A percentile compares a stretch with the other conserved stretches of the same genome.
Evolutionary conservation across 2,888 invertebrate species (phyloP).

Genomic region (Cotesia congregata): DNA sequence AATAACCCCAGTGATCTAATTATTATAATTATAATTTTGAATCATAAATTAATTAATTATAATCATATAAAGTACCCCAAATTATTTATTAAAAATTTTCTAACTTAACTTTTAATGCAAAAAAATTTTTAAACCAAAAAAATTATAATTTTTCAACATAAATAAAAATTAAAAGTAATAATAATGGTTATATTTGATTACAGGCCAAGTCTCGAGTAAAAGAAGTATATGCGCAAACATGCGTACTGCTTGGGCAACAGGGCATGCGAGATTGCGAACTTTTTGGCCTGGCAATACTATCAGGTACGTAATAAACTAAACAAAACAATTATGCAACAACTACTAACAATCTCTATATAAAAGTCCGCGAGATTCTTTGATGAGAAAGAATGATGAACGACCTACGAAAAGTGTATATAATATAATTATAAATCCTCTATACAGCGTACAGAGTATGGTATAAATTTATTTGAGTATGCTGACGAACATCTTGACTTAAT

Average conservation of each 20-base stretch:
- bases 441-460: conserved; percentile 51
- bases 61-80: too few relatives aligned
- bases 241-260: conserved; percentile 83
- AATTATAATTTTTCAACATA: not conserved
- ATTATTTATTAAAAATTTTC: too few relatives aligned
- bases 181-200: conserved; percentile 67
- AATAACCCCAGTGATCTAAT: conserved; percentile 38
- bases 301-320: conserved; percentile 76
- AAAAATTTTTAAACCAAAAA: too few relatives aligned
- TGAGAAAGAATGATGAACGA: not conserved
- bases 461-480: conserved; percentile 54
- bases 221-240: conserved; percentile 86
- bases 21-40: not conserved
- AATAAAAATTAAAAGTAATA: not conserved
- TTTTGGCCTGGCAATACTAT: conserved; percentile 87
- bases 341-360: not conserved
- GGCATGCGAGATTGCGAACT: conserved; percentile 88
- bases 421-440: conserved; percentile 20
- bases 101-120: too few relatives aligned
- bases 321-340: not conserved
- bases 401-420: not conserved
- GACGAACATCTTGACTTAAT: conserved; percentile 60
- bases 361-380: not conserved
- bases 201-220: conserved; percentile 88
- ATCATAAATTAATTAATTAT: too few relatives aligned